phyloP scores from a whole-genome alignment of 2,888 invertebrate species.

The Dasysyrphus albostriatus region DNA sequence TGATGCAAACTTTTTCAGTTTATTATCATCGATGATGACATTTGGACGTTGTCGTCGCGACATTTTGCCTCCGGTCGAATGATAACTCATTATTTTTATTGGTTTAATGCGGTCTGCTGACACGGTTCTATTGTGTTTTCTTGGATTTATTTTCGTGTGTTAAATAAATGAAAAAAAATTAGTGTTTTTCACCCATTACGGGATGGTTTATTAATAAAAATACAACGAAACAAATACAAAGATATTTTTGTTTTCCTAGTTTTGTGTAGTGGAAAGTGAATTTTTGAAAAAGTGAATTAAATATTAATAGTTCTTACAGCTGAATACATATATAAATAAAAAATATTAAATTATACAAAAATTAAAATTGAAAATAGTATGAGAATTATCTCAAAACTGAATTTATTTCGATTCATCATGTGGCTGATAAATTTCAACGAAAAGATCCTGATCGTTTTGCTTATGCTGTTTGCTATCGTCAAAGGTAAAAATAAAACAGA shows the following conservation, averaged over 20 bases:
- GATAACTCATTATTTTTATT: conserved; percentile 69
- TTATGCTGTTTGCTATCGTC: conserved; percentile 79
- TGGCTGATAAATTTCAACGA: conserved; percentile 79
- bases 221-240: neutral
- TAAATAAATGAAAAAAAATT: neutral
- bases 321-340: neutral
- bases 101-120: conserved; percentile 61
- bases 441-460: conserved; percentile 81
- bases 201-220: conserved; percentile 1
- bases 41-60: conserved; percentile 78
- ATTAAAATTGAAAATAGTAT: conserved; percentile 47
- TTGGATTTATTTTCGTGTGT: neutral
- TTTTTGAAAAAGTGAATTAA: neutral
- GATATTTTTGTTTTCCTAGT: neutral
- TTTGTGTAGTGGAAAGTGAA: neutral
- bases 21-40: conserved; percentile 80
- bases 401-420: conserved; percentile 77
- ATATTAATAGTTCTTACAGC: neutral
- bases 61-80: conserved; percentile 71
- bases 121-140: conserved; percentile 41
- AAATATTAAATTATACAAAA: neutral
- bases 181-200: neutral
- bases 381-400: conserved; percentile 77
- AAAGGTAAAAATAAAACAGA: conserved; percentile 79
- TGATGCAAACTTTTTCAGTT: conserved; percentile 78